Evolutionary conservation across 1,140 invertebrate species (phyloP), one percentile per base, ranked within the genome.

Genomic region (Acromyrmex charruanus): DNA sequence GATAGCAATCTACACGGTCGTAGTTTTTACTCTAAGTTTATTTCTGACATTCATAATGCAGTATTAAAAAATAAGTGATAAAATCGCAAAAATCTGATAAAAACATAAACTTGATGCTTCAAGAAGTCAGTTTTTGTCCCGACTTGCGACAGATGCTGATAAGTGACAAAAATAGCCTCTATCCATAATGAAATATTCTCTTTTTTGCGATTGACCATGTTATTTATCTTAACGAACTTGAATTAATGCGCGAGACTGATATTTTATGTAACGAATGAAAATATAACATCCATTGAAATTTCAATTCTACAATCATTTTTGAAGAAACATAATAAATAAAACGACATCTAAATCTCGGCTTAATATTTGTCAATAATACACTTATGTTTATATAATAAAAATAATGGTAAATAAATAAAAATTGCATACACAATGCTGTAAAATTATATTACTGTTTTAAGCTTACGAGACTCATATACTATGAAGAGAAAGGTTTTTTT

Each of bases 81-180:
- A 49, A 51, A 7, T 79, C 14, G 14, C 3, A 16, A 58, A 39
- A 9, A 9, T 7, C 18, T 68, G 63, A 68, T 49, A 66, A 69
- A 7, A 44, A 3, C 6, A 7, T 25, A 72, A 82, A 35, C 7
- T 69, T 31, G n/a, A 18, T 2, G 51, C 35, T 9, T 16, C 12
- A 6, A 21, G 18, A 5, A 72, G 21, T 25, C 2, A 51, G 18
- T 65, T n/a, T 65, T 63, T 65, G 14, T 44, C 59, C 6, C 51
- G 51, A 72, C 21, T 82, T 25, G 28, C 21, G 7, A 16, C 65
- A 71, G 21, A 81, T 21, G 35, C 12, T 69, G 79, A 71, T 71
- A 71, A 59, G n/a, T 44, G 35, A 72, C 53, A 21, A 51, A 71
- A 81, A 81, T 81, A 81, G 68, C 31, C n/a, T 71, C 21, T 35